Conservation (phyloP, 2,797 vertebrate genomes). For the Tachyglossus aculeatus region DNA sequence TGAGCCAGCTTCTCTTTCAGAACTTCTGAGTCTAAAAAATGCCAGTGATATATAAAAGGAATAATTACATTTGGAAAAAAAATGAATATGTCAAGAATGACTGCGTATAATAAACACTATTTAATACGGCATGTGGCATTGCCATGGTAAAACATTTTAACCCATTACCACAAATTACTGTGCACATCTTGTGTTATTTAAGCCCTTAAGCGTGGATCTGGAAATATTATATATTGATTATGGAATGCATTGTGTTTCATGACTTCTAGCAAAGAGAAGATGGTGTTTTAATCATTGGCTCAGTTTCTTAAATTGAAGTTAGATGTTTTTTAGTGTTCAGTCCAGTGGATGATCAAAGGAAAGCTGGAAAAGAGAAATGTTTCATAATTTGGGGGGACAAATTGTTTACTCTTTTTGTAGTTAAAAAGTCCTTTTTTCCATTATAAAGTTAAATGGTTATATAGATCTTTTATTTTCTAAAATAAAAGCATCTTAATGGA, state of each 20-base stretch:
- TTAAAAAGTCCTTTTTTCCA: conserved; percentile 15
- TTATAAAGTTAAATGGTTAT: background rate
- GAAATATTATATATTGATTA: background rate
- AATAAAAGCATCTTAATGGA: conserved; percentile 11
- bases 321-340: background rate
- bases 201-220: background rate
- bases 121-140: background rate
- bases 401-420: background rate
- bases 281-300: background rate
- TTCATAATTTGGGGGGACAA: conserved; percentile 1
- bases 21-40: background rate
- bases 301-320: conserved; percentile 9
- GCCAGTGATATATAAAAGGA: background rate
- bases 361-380: conserved; percentile 1
- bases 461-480: conserved; percentile 2
- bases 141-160: conserved; percentile 9
- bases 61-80: background rate
- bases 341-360: background rate
- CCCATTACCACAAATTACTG: background rate
- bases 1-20: background rate
- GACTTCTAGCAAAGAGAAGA: background rate
- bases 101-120: background rate
- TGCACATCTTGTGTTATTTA: background rate
- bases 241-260: background rate
- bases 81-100: background rate